Evolutionary conservation across 2,888 invertebrate species (phyloP).

Genomic region (Sipha maydis): DNA sequence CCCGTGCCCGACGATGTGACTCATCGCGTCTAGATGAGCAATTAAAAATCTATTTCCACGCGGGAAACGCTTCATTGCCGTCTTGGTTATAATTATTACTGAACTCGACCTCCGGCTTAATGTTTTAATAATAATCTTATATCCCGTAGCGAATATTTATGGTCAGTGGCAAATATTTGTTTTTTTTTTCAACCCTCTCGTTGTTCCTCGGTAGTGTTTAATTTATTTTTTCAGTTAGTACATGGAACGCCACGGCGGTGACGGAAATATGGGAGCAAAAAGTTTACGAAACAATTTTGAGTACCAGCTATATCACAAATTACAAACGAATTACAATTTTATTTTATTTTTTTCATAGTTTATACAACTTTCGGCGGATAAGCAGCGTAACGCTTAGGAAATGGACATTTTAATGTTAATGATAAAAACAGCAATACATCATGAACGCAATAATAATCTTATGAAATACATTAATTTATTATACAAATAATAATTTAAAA

Average conservation of each 20-base stretch:
- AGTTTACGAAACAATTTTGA: constrained; percentile 28
- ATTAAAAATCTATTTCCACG: constrained; percentile 36
- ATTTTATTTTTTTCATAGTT: background rate
- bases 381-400: background rate
- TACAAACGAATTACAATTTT: constrained; percentile 33
- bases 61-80: background rate
- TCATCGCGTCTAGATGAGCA: constrained; percentile 7
- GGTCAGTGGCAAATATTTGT: background rate
- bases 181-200: background rate
- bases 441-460: constrained; percentile 1
- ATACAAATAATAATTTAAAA: background rate
- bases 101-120: constrained; percentile 22
- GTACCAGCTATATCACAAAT: background rate
- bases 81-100: constrained; percentile 50
- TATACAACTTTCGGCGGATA: background rate
- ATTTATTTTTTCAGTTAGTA: constrained; percentile 11
- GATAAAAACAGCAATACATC: constrained; percentile 12
- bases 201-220: constrained; percentile 25
- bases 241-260: background rate
- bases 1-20: background rate
- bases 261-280: constrained; percentile 8
- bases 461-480: background rate
- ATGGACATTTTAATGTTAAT: background rate
- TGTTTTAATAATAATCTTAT: constrained; percentile 56
- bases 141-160: constrained; percentile 7